Evolutionary conservation across 2,888 invertebrate species (phyloP).

Genomic region (Pristionchus arcanus): DNA sequence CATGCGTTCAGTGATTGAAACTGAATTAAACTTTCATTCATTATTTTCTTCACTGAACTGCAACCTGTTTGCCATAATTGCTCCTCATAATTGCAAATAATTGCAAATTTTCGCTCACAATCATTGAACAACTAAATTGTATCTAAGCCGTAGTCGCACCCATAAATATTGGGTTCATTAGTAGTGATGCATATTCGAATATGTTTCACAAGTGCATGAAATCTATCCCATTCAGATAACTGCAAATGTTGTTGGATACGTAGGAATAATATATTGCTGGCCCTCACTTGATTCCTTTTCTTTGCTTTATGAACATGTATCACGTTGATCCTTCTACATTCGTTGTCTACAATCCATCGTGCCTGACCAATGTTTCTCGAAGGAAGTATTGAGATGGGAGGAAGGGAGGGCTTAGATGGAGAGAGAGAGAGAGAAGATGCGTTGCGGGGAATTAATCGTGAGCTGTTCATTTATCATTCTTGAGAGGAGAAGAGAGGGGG

Average conservation of each 20-base stretch:
- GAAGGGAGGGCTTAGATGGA: constrained; percentile 26
- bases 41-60: no score
- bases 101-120: neutral
- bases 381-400: neutral
- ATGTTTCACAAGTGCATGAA: neutral
- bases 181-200: neutral
- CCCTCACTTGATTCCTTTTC: no score
- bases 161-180: neutral
- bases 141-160: neutral
- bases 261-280: no score
- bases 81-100: no score
- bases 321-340: neutral
- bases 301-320: no score
- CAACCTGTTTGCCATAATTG: neutral
- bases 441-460: constrained; percentile 38
- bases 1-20: neutral
- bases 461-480: constrained; percentile 52
- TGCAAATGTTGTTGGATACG: neutral
- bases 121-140: neutral
- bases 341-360: neutral
- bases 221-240: neutral
- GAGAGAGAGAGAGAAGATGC: neutral
- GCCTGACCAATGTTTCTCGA: neutral
- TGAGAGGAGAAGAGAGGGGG: constrained; percentile 15
- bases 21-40: neutral